Conservation (phyloP, 1,140 invertebrate genomes). For the Ostrea denselamellosa region DNA sequence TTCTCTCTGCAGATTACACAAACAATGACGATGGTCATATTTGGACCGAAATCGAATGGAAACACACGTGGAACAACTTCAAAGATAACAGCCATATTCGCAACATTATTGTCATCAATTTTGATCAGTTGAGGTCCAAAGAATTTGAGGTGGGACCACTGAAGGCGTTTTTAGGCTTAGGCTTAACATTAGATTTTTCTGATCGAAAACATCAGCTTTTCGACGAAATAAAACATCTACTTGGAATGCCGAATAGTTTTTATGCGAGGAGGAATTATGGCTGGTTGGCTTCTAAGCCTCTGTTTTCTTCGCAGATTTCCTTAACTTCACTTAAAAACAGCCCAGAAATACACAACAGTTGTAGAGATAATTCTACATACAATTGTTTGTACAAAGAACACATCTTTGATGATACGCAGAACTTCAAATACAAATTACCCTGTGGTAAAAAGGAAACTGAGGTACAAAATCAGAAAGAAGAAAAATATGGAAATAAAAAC, state of each 20-base stretch:
- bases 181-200: constrained; percentile 36
- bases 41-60: constrained; percentile 48
- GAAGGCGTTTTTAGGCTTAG: constrained; percentile 46
- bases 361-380: too few species aligned
- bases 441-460: too few species aligned
- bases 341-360: too few species aligned
- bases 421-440: too few species aligned
- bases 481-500: too few species aligned
- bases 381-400: too few species aligned
- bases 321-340: too few species aligned
- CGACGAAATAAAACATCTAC: not conserved
- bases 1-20: constrained; percentile 40
- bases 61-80: constrained; percentile 45
- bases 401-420: too few species aligned
- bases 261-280: not conserved
- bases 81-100: constrained; percentile 5
- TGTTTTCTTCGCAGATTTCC: not conserved
- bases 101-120: constrained; percentile 53
- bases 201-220: constrained; percentile 19
- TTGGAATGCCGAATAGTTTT: constrained; percentile 1
- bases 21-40: not conserved
- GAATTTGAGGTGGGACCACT: constrained; percentile 1
- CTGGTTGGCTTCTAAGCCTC: not conserved
- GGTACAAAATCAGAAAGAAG: too few species aligned
- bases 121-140: constrained; percentile 24